Conservation (phyloP, 2,888 invertebrate genomes). For the Imbricaverruca yamaguchii region DNA sequence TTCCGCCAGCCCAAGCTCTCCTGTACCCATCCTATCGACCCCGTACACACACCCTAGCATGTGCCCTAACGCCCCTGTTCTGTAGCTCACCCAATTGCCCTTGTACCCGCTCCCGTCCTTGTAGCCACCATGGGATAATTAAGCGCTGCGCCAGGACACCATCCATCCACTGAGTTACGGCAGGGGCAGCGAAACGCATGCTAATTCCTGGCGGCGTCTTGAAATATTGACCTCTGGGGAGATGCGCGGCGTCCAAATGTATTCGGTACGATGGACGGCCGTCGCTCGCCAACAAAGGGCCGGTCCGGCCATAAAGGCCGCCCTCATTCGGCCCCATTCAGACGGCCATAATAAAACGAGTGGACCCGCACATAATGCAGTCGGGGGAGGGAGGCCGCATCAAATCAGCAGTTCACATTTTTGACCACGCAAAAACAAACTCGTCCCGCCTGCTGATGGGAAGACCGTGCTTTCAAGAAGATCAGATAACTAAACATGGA, state of each 20-base stretch:
- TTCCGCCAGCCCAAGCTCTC: no score
- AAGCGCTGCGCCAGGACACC: neutral
- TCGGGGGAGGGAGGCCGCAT: neutral
- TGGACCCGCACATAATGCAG: slow-evolving; percentile 9
- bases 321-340: neutral
- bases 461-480: neutral
- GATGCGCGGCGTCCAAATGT: neutral
- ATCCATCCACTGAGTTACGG: neutral
- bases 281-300: neutral
- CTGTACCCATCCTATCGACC: no score
- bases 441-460: neutral
- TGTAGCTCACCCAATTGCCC: no score
- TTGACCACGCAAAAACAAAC: neutral
- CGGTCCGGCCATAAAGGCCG: neutral
- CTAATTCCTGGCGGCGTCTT: slow-evolving; percentile 9
- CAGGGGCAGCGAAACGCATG: slow-evolving; percentile 3
- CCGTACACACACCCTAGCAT: no score
- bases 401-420: slow-evolving; percentile 15
- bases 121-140: neutral
- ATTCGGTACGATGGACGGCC: neutral
- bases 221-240: slow-evolving; percentile 21
- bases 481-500: no score
- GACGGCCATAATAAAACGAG: slow-evolving; percentile 3
- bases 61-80: no score
- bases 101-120: neutral